These are phyloP conservation scores for Bradysia coprophila DNA, from an alignment of 1,140 invertebrate genomes.

Conservation along the genomic window DNA sequence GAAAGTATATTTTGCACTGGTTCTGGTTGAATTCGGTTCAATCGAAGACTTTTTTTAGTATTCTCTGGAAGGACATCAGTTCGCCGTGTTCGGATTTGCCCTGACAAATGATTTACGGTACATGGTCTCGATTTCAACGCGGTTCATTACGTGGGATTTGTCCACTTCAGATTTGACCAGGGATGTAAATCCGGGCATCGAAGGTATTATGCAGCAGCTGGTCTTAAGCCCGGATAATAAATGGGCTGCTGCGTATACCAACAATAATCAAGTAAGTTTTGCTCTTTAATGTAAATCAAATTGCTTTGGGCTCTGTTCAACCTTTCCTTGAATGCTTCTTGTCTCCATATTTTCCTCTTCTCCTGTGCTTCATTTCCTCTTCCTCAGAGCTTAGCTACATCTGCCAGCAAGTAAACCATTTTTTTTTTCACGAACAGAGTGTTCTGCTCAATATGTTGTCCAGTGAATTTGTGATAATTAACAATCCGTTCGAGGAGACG, in stretches of 20 bases:
- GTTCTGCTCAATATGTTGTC: constrained; percentile 78
- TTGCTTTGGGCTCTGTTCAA: no score
- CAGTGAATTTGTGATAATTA: constrained; percentile 69
- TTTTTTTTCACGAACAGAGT: constrained; percentile 35
- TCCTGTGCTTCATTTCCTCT: no score
- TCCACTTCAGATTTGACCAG: constrained; percentile 82
- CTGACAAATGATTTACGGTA: constrained; percentile 84
- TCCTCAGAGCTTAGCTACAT: no score
- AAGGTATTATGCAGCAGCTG: constrained; percentile 89
- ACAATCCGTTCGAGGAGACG: constrained; percentile 57
- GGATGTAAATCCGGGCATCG: constrained; percentile 80
- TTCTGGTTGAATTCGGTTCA: no score
- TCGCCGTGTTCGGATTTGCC: constrained; percentile 89
- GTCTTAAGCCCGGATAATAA: constrained; percentile 90
- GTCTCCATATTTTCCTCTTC: no score
- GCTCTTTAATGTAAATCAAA: no score
- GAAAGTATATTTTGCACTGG: constrained; percentile 45
- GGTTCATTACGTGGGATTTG: constrained; percentile 94
- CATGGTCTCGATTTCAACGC: constrained; percentile 90
- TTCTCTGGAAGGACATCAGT: constrained; percentile 92
- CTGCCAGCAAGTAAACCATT: no score
- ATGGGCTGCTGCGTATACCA: constrained; percentile 89
- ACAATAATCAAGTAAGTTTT: constrained; percentile 68
- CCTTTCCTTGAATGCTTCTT: no score
- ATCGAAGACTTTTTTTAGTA: constrained; percentile 38